Conservation (phyloP, 2,797 vertebrate species). For the Poeciliopsis infans region DNA sequence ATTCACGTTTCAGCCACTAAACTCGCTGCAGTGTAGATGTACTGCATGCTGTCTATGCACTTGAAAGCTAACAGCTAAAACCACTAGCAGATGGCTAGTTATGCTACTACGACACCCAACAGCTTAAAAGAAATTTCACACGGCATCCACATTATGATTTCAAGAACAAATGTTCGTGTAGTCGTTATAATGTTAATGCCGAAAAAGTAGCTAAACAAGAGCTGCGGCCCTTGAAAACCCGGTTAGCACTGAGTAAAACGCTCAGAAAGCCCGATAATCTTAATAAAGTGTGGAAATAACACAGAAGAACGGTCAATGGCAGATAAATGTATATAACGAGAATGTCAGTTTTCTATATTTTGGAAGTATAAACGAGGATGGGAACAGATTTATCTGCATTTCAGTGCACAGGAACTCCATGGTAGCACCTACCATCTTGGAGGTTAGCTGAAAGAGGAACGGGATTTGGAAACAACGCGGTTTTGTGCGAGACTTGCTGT, state of each 20-base stretch:
- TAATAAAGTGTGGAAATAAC: conserved; percentile 1
- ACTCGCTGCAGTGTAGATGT: background rate
- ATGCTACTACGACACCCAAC: rapidly evolving
- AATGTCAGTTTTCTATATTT: background rate
- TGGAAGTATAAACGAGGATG: conserved; percentile 54
- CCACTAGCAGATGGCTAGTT: background rate
- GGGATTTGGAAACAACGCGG: conserved; percentile 69
- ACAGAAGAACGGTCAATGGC: rapidly evolving
- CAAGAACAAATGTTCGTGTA: background rate
- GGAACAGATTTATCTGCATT: conserved; percentile 55
- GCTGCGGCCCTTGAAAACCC: conserved; percentile 17
- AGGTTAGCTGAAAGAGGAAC: conserved; percentile 79
- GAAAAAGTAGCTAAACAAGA: background rate
- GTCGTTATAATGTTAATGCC: background rate
- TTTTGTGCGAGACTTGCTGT: conserved; percentile 75
- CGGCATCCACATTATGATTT: too few relatives aligned
- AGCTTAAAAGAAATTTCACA: rapidly evolving
- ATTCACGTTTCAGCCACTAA: background rate
- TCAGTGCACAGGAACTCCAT: background rate
- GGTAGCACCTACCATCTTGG: conserved; percentile 81
- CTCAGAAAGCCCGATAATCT: background rate
- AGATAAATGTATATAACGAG: rapidly evolving
- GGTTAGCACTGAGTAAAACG: background rate
- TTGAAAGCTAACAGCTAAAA: conserved; percentile 31
- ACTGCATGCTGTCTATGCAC: conserved; percentile 24